phyloP scores from a whole-genome alignment of 1,140 invertebrate species.

The Bombyx mori region DNA sequence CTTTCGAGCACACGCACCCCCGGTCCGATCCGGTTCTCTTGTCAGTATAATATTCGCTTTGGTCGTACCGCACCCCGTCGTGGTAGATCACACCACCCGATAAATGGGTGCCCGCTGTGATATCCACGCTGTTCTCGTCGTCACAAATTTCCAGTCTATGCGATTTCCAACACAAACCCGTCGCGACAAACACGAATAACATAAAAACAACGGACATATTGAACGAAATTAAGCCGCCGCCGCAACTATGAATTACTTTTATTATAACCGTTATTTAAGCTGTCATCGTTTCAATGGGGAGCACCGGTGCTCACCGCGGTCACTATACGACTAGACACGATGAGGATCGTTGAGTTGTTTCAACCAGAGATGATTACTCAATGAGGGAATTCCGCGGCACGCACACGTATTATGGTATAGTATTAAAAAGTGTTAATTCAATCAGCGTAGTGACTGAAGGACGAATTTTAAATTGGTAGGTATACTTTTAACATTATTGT shows the following conservation, averaged over 20 bases:
- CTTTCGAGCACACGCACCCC: conserved; percentile 31
- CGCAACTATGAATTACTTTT: too few relatives aligned
- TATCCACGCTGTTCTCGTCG: conserved; percentile 18
- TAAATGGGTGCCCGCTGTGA: conserved; percentile 21
- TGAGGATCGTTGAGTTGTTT: neutral
- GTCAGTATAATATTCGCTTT: conserved; percentile 27
- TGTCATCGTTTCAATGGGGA: neutral
- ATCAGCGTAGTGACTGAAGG: too few relatives aligned
- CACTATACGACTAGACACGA: neutral
- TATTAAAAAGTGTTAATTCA: too few relatives aligned
- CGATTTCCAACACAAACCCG: neutral
- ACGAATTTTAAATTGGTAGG: too few relatives aligned
- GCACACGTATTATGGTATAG: neutral
- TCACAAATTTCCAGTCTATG: conserved; percentile 1
- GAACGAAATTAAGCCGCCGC: too few relatives aligned
- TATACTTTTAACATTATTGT: too few relatives aligned
- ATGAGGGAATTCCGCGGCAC: conserved; percentile 19
- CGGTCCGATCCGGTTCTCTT: conserved; percentile 13
- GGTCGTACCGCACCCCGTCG: conserved; percentile 19
- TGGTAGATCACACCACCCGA: conserved; percentile 21
- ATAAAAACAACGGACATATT: too few relatives aligned
- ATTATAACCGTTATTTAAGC: too few relatives aligned
- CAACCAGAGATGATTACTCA: conserved; percentile 18
- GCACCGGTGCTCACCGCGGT: conserved; percentile 2
- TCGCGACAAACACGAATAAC: too few relatives aligned